Evolutionary conservation across 2,888 invertebrate species (phyloP).

Genomic region (Rhopalosiphum nymphaeae): DNA sequence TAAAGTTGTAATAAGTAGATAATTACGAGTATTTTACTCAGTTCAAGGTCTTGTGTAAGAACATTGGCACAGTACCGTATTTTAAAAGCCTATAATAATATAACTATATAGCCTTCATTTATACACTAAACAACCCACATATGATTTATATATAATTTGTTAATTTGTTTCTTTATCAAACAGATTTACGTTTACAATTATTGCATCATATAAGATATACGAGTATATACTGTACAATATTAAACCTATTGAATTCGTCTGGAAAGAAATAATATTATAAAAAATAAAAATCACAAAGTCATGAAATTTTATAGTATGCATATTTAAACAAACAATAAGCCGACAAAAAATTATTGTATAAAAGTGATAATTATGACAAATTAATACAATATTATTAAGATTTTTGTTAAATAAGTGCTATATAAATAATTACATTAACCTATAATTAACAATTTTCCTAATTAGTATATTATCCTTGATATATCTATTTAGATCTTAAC

Average conservation of each 20-base stretch:
- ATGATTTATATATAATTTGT: neutral
- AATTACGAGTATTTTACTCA: neutral
- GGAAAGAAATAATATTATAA: neutral
- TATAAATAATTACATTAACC: neutral
- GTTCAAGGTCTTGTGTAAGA: slow-evolving; percentile 10
- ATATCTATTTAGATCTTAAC: neutral
- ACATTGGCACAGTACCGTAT: neutral
- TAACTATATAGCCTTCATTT: neutral
- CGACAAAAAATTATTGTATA: neutral
- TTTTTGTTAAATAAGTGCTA: neutral
- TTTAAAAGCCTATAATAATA: neutral
- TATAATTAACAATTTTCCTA: neutral
- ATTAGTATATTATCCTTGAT: neutral
- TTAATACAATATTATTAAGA: neutral
- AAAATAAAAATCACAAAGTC: neutral
- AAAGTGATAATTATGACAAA: neutral
- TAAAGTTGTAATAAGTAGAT: neutral
- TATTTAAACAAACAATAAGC: neutral
- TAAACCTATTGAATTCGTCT: neutral
- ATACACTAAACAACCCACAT: neutral
- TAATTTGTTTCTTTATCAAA: neutral
- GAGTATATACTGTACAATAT: neutral
- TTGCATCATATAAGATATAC: neutral
- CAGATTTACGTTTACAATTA: neutral
- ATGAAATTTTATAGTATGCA: neutral